These are phyloP conservation scores for Ctenochaetus hawaiiensis DNA, from an alignment of 2,797 vertebrate species.

Conservation along the genomic window DNA sequence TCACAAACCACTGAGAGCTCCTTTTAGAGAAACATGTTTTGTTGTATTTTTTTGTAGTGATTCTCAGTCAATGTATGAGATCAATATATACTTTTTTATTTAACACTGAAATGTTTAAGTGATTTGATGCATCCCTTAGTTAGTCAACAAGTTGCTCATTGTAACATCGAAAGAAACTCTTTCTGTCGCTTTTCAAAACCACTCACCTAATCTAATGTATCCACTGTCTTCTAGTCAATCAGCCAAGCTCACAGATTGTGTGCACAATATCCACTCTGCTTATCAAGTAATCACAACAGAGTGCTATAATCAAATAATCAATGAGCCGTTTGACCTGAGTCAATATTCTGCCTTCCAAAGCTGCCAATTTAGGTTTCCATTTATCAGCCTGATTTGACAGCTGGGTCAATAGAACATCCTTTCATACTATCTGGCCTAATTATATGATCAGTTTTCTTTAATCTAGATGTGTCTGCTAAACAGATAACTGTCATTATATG, in stretches of 20 bases:
- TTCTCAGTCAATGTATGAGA: slow-evolving; percentile 19
- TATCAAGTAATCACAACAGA: slow-evolving; percentile 73
- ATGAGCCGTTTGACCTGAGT: slow-evolving; percentile 73
- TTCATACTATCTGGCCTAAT: slow-evolving; percentile 67
- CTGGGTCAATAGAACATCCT: slow-evolving; percentile 68
- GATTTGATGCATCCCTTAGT: slow-evolving; percentile 20
- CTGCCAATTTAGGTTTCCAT: slow-evolving; percentile 71
- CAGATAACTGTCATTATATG: slow-evolving; percentile 57
- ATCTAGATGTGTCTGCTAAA: slow-evolving; percentile 55
- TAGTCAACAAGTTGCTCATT: slow-evolving; percentile 12
- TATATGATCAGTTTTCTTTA: slow-evolving; percentile 58
- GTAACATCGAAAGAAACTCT: neutral
- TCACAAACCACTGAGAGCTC: slow-evolving; percentile 44
- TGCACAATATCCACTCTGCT: slow-evolving; percentile 63
- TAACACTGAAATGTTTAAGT: slow-evolving; percentile 19
- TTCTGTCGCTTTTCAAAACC: slow-evolving; percentile 12
- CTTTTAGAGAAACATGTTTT: slow-evolving; percentile 18
- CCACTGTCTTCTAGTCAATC: slow-evolving; percentile 55
- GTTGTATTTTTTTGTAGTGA: slow-evolving; percentile 24
- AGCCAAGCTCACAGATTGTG: slow-evolving; percentile 53
- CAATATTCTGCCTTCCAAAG: slow-evolving; percentile 64
- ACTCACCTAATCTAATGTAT: slow-evolving; percentile 53
- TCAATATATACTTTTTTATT: slow-evolving; percentile 8
- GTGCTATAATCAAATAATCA: slow-evolving; percentile 79
- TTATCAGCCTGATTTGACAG: slow-evolving; percentile 64